Evolutionary conservation across 2,888 invertebrate species (phyloP).

Genomic region (Andrena trimmerana): DNA sequence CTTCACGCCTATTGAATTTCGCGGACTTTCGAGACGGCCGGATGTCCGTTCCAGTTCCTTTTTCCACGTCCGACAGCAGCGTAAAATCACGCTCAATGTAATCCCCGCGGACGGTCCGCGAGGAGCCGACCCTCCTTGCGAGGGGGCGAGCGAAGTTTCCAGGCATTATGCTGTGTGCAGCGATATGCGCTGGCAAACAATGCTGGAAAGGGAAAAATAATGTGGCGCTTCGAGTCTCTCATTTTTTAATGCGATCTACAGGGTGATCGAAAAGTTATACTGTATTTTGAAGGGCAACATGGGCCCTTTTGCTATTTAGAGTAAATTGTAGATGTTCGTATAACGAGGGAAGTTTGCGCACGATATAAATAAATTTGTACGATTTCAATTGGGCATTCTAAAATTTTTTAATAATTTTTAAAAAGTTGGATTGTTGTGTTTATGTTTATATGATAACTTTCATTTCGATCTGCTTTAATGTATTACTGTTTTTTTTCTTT

Average conservation of each 20-base stretch:
- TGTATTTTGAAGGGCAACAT: neutral
- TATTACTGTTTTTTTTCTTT: no score
- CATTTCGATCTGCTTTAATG: no score
- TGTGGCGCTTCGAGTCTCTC: neutral
- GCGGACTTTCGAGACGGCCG: conserved; percentile 73
- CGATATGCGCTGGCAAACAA: conserved; percentile 46
- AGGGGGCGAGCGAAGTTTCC: conserved; percentile 30
- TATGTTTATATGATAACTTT: no score
- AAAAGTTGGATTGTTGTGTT: no score
- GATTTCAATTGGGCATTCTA: no score
- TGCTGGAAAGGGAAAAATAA: conserved; percentile 27
- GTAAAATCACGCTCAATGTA: conserved; percentile 61
- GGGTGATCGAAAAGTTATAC: conserved; percentile 11
- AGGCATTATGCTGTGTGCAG: conserved; percentile 30
- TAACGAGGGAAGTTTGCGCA: no score
- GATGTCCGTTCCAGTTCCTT: conserved; percentile 76
- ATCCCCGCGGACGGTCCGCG: conserved; percentile 56
- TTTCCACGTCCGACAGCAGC: conserved; percentile 60
- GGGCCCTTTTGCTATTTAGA: neutral
- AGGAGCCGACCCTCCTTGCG: conserved; percentile 60
- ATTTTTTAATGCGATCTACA: conserved; percentile 14
- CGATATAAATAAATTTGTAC: no score
- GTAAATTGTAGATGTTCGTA: neutral
- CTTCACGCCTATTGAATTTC: conserved; percentile 72
- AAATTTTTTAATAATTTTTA: no score